Conservation (phyloP, 2,888 invertebrate genomes). For the Drosophila setosimentum region DNA sequence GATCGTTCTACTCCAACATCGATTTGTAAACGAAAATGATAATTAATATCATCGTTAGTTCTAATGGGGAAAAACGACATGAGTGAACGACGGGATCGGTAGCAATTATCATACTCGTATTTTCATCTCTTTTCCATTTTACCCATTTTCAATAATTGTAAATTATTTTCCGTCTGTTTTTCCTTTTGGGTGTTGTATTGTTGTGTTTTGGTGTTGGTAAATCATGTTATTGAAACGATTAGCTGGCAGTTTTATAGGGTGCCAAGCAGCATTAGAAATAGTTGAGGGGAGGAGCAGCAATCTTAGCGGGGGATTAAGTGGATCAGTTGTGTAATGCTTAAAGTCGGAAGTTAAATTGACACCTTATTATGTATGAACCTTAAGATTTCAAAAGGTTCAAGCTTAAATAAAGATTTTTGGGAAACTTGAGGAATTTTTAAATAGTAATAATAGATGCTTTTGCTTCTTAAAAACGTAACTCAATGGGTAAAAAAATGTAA, state of each 20-base stretch:
- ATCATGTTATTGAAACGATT: slow-evolving; percentile 77
- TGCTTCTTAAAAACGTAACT: background rate
- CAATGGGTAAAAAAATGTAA: background rate
- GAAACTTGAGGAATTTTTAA: background rate
- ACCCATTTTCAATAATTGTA: slow-evolving; percentile 71
- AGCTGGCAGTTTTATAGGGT: slow-evolving; percentile 73
- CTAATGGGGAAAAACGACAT: slow-evolving; percentile 19
- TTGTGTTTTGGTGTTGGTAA: slow-evolving; percentile 67
- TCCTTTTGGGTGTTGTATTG: slow-evolving; percentile 29
- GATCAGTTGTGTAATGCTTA: slow-evolving; percentile 1
- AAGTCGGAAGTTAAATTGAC: slow-evolving; percentile 8
- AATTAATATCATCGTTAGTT: slow-evolving; percentile 78
- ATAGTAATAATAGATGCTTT: background rate
- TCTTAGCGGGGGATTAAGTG: slow-evolving; percentile 8
- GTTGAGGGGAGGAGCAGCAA: background rate
- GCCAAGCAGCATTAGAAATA: slow-evolving; percentile 38
- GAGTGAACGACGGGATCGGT: slow-evolving; percentile 50
- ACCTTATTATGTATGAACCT: slow-evolving; percentile 1
- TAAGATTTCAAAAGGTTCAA: background rate
- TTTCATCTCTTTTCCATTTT: slow-evolving; percentile 32
- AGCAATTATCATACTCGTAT: slow-evolving; percentile 73
- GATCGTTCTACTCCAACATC: slow-evolving; percentile 3
- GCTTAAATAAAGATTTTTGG: background rate
- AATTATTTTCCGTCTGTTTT: slow-evolving; percentile 58
- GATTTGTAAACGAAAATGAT: slow-evolving; percentile 77